Conservation (phyloP, 2,113 vertebrate genomes). For the Megaceryle maxima region DNA sequence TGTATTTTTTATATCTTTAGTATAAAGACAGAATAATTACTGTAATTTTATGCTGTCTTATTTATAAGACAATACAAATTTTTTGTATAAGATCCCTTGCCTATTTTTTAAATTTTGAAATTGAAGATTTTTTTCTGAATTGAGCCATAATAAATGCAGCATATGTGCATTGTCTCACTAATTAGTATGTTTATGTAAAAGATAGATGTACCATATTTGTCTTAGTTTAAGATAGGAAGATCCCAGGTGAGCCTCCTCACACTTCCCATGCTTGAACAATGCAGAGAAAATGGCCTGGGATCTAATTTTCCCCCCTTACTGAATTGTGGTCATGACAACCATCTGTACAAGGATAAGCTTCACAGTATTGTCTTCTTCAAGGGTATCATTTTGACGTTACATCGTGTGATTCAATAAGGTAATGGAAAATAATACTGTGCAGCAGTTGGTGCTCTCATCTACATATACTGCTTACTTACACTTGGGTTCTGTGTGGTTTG, state of each 20-base stretch:
- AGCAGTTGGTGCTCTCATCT: not conserved
- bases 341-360: constrained; percentile 63
- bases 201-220: constrained; percentile 12
- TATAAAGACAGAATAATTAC: not conserved
- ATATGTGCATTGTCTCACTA: not conserved
- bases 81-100: not conserved
- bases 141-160: not conserved
- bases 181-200: not conserved
- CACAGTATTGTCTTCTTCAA: not conserved
- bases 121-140: not conserved
- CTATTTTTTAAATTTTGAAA: constrained; percentile 4
- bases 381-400: constrained; percentile 16
- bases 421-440: constrained; percentile 29
- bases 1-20: not conserved
- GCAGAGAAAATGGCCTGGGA: constrained; percentile 46
- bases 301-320: constrained; percentile 58
- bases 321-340: constrained; percentile 55
- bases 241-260: constrained; percentile 31
- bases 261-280: constrained; percentile 46
- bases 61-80: not conserved
- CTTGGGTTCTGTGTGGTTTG: not conserved
- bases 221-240: constrained; percentile 32
- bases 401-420: not conserved
- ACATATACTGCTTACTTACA: not conserved
- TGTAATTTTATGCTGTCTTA: not conserved